A percentile compares a stretch with the other conserved stretches of the same genome.
phyloP scores from a whole-genome alignment of 2,888 invertebrate species.

The Caenorhabditis sp. region DNA sequence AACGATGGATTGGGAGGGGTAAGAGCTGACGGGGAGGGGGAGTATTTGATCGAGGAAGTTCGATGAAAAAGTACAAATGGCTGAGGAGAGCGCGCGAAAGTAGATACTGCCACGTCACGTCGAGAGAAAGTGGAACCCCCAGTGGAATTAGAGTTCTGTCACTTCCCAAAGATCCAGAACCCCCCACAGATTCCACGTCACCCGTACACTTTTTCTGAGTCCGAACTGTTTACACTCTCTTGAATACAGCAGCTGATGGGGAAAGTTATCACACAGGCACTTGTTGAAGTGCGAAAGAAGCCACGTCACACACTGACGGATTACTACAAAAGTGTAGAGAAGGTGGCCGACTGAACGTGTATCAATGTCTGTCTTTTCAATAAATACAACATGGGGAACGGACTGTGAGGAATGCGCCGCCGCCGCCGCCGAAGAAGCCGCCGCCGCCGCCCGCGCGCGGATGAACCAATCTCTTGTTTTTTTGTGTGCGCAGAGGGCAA shows the following conservation, averaged over 20 bases:
- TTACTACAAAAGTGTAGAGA: neutral
- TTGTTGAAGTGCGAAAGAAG: neutral
- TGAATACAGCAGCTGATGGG: too few relatives aligned
- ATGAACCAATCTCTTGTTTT: conserved; percentile 22
- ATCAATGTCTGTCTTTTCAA: conserved; percentile 8
- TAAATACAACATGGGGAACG: conserved; percentile 17
- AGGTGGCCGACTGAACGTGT: neutral
- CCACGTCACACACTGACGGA: neutral
- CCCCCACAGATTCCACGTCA: neutral
- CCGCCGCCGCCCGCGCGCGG: conserved; percentile 10
- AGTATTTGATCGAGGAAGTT: conserved; percentile 29
- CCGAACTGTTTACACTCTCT: conserved; percentile 32
- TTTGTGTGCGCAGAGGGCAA: conserved; percentile 35
- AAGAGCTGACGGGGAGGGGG: neutral
- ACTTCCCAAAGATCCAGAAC: neutral
- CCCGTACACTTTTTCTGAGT: conserved; percentile 8
- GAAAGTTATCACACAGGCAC: too few relatives aligned
- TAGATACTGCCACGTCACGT: neutral
- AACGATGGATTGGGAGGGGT: conserved; percentile 3
- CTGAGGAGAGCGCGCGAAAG: neutral
- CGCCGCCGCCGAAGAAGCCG: conserved; percentile 1
- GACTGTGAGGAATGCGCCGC: conserved; percentile 25
- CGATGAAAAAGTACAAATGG: conserved; percentile 29
- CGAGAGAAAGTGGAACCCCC: too few relatives aligned
- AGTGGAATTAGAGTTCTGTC: too few relatives aligned